These are phyloP conservation scores for Patagioenas fasciata DNA, from an alignment of 2,113 vertebrate species.

Conservation along the genomic window DNA sequence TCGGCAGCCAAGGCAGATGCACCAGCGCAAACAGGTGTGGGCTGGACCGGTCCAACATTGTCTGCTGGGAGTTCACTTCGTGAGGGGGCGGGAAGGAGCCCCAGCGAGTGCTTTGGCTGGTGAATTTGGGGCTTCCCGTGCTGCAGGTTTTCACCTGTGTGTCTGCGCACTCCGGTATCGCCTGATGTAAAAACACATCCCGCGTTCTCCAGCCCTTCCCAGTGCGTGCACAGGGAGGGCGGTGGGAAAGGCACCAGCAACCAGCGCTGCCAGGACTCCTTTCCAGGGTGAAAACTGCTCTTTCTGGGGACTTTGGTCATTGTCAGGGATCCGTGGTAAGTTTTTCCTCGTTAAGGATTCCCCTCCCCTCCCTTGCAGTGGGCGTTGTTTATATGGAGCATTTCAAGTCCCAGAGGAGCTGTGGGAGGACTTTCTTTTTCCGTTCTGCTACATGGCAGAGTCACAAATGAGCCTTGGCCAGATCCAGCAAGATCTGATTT, in stretches of 20 bases:
- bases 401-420: slow-evolving; percentile 68
- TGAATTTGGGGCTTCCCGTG: neutral
- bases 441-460: slow-evolving; percentile 65
- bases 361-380: slow-evolving; percentile 69
- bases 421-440: slow-evolving; percentile 70
- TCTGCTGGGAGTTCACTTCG: neutral
- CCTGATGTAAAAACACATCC: neutral
- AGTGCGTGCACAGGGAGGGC: neutral
- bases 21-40: slow-evolving; percentile 31
- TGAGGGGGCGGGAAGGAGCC: neutral
- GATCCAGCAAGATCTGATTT: slow-evolving; percentile 45
- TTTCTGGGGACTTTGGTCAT: neutral
- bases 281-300: neutral
- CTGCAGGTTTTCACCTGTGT: neutral
- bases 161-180: rapidly evolving
- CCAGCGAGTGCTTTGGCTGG: neutral
- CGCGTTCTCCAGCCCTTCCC: neutral
- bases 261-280: neutral
- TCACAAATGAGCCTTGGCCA: slow-evolving; percentile 64
- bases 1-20: neutral
- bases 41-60: neutral
- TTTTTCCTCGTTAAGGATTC: slow-evolving; percentile 65
- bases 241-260: neutral
- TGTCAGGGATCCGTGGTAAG: slow-evolving; percentile 50
- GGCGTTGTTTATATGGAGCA: slow-evolving; percentile 70